Base-by-base conservation (phyloP, 37 sponge, comb jelly and placozoan genomes). In the Mnemiopsis leidyi region DNA sequence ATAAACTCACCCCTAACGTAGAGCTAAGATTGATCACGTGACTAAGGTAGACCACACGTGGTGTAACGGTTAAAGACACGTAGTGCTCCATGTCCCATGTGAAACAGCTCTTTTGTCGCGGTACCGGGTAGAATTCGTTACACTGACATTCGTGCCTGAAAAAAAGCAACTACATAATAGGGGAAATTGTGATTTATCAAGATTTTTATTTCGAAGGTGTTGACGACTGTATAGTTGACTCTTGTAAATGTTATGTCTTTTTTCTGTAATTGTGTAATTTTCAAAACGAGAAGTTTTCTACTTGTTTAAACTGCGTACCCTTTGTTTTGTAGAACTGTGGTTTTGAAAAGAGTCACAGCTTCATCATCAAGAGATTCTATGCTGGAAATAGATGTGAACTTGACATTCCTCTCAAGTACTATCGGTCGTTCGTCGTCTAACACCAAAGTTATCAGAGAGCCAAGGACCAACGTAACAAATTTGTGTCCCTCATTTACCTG, bases 101-200 rank as follows among this genome's bases (percentile, higher is more conserved):
- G 23, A 23, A 71, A 24, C 75, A 71, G 20, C 30, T 71, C n/a
- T 18, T 28, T 71, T 25, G 5, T 2, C 5, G 75, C 30, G 30
- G 26, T 18, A 71, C 75, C 20, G 75, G 75, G 75, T 71, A 18
- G 21, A 23, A 13, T 18, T 5, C 75, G 20, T 28, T 71, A 24
- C 75, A 71, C 23, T 71, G 75, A 71, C 75, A 71, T 28, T 71
- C 75, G n/a, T 3, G 23, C 26, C 75, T 71, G 75, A 71, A 71
- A 5, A 48, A 48, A 48, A n/a, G n/a, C n/a, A n/a, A n/a, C n/a
- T n/a, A n/a, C n/a, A n/a, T n/a, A n/a, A n/a, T n/a, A n/a, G n/a
- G n/a, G n/a, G n/a, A n/a, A n/a, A n/a, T n/a, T n/a, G n/a, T n/a
- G n/a, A n/a, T n/a, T n/a, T n/a, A n/a, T n/a, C n/a, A n/a, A n/a